Base-by-base conservation (phyloP, 2,113 vertebrate species). In the Aplodontia rufa region DNA sequence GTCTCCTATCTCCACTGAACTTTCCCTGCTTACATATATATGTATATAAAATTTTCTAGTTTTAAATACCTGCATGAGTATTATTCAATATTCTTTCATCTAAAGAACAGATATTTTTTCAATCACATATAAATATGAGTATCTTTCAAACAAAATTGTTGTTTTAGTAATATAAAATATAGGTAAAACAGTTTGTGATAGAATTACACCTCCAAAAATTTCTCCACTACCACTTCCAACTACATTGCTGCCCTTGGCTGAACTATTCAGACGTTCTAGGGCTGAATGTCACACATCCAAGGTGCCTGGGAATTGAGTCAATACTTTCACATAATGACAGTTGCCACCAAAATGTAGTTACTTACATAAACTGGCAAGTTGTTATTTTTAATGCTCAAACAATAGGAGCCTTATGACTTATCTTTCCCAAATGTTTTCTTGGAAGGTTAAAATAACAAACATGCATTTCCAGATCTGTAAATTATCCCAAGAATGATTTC, bases 341-440 rank as follows among this genome's bases (percentile, higher is more conserved):
- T 97, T 96, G 68, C 42, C 78, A 94, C 58, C 81, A 60, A 96
- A 96, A 93, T 90, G 95, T 13, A 85, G 80, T 87, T 92, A 62
- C 49, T 94, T 91, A 81, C 90, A 96, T 49, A 88, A 6, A 93
- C 55, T 94, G 81, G 90, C 68, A 95, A 92, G 47, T 76, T 94
- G 49, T 83, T 91, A 66, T 72, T 83, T 96, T 90, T 93, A 45
- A 35, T 85, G 40, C 35, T 75, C 53, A 86, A 85, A 92, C 75
- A 90, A 81, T 82, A 87, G 64, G 7, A 78, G 4, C 32, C 30
- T 76, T 32, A 60, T 47, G 40, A 87, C 45, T 75, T 88, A 85
- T 93, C 45, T 79, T 92, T 83, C 49, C 66, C 86, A 82, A 82
- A 90, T 62, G 0, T 87, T 91, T 92, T 91, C 53, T 51, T 79